Percentiles rank a stretch among this genome's conserved stretches.
phyloP scores from a whole-genome alignment of 1,140 invertebrate genomes.

The Cherax quadricarinatus region DNA sequence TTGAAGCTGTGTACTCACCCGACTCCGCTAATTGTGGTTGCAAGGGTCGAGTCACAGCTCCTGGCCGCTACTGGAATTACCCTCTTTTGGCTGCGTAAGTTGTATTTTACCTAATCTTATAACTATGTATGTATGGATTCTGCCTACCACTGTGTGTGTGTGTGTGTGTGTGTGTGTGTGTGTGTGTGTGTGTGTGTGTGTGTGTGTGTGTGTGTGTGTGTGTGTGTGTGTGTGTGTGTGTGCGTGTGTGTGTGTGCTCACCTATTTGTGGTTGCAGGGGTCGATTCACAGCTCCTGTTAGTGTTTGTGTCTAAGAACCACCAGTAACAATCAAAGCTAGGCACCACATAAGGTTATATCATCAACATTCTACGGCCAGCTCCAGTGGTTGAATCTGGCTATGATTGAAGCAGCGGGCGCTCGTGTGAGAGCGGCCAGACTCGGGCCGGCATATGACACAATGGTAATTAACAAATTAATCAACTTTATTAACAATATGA shows the following conservation, averaged over 20 bases:
- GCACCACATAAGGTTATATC: neutral
- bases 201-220: slow-evolving; percentile 29
- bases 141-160: too few species aligned
- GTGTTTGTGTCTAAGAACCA: too few species aligned
- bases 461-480: slow-evolving; percentile 27
- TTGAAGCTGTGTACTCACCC: too few species aligned
- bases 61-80: too few species aligned
- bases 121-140: too few species aligned
- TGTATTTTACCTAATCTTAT: too few species aligned
- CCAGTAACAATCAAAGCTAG: too few species aligned
- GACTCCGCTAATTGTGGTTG: too few species aligned
- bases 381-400: neutral
- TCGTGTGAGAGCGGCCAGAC: neutral
- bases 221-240: slow-evolving; percentile 16
- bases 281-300: too few species aligned
- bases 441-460: slow-evolving; percentile 20
- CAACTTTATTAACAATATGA: slow-evolving; percentile 38
- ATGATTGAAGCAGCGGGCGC: neutral
- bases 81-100: too few species aligned
- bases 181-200: slow-evolving; percentile 31
- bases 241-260: neutral
- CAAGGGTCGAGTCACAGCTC: too few species aligned
- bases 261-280: too few species aligned
- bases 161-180: slow-evolving; percentile 26
- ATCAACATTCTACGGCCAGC: neutral